Evolutionary conservation across 2,113 vertebrate species (phyloP).

Genomic region (Rhinogobius similis): DNA sequence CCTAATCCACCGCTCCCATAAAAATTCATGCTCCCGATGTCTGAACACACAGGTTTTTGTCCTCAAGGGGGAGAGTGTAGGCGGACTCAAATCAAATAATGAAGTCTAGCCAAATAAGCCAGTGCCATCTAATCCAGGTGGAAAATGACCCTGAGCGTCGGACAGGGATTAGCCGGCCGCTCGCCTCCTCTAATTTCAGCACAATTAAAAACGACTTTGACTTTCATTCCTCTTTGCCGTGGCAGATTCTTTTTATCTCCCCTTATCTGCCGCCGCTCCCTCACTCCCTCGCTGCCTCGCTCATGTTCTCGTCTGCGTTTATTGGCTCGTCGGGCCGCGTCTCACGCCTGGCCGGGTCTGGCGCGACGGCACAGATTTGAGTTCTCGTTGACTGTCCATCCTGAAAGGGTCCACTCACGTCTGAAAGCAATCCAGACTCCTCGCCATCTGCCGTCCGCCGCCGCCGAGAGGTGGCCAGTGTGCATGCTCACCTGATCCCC

Average conservation of each 20-base stretch:
- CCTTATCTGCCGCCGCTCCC: slow-evolving; percentile 19
- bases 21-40: slow-evolving; percentile 44
- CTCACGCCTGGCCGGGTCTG: slow-evolving; percentile 51
- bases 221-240: slow-evolving; percentile 49
- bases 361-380: slow-evolving; percentile 62
- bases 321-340: slow-evolving; percentile 66
- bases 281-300: slow-evolving; percentile 40
- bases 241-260: slow-evolving; percentile 55
- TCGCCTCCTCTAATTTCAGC: slow-evolving; percentile 73
- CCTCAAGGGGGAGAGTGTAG: slow-evolving; percentile 37
- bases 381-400: slow-evolving; percentile 79
- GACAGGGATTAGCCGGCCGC: slow-evolving; percentile 69
- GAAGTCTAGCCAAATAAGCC: slow-evolving; percentile 72
- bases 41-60: slow-evolving; percentile 57
- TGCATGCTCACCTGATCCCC: slow-evolving; percentile 64
- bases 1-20: slow-evolving; percentile 33
- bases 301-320: slow-evolving; percentile 64
- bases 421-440: slow-evolving; percentile 76
- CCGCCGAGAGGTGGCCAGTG: slow-evolving; percentile 67
- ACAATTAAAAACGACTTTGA: slow-evolving; percentile 83
- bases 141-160: slow-evolving; percentile 73
- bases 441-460: slow-evolving; percentile 39
- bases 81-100: slow-evolving; percentile 72
- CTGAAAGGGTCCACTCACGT: slow-evolving; percentile 78
- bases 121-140: slow-evolving; percentile 75